Conservation (phyloP, 2,888 invertebrate species). For the Drosophila austrosaltans region DNA sequence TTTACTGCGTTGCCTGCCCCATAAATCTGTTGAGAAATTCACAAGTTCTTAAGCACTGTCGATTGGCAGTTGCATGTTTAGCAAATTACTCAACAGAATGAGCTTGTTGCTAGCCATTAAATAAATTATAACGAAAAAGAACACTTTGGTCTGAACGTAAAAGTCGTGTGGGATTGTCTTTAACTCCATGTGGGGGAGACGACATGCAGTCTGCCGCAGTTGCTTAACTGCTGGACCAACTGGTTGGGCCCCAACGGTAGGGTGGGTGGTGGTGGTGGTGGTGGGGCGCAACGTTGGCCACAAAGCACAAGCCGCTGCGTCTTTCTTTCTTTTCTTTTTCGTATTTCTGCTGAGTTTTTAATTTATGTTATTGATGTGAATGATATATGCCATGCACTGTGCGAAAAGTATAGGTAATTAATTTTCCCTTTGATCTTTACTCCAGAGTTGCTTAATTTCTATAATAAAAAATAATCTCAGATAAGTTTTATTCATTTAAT, state of each 20-base stretch:
- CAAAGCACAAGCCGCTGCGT: slow-evolving; percentile 71
- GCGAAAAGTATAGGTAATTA: background rate
- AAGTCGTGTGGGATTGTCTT: slow-evolving; percentile 36
- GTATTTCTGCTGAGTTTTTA: slow-evolving; percentile 53
- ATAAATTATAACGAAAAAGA: slow-evolving; percentile 78
- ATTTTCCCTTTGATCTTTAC: too few relatives aligned
- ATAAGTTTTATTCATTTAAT: too few relatives aligned
- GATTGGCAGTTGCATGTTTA: slow-evolving; percentile 55
- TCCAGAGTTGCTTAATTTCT: too few relatives aligned
- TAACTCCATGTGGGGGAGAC: slow-evolving; percentile 66
- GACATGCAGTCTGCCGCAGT: slow-evolving; percentile 79
- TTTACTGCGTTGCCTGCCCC: slow-evolving; percentile 50
- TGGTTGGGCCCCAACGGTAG: background rate
- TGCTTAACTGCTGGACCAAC: slow-evolving; percentile 21
- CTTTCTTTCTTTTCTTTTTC: slow-evolving; percentile 25
- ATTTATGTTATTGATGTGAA: slow-evolving; percentile 75
- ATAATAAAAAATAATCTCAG: too few relatives aligned
- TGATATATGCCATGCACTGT: slow-evolving; percentile 61
- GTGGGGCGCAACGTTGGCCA: slow-evolving; percentile 69
- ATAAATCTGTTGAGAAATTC: slow-evolving; percentile 61
- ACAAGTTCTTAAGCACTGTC: slow-evolving; percentile 26
- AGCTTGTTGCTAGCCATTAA: slow-evolving; percentile 65
- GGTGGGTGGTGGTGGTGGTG: background rate
- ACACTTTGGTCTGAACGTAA: slow-evolving; percentile 23
- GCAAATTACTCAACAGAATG: slow-evolving; percentile 77